Percentiles rank a stretch among this genome's conserved stretches.
phyloP scores from a whole-genome alignment of 2,797 vertebrate species.

The Hirundo rustica region DNA sequence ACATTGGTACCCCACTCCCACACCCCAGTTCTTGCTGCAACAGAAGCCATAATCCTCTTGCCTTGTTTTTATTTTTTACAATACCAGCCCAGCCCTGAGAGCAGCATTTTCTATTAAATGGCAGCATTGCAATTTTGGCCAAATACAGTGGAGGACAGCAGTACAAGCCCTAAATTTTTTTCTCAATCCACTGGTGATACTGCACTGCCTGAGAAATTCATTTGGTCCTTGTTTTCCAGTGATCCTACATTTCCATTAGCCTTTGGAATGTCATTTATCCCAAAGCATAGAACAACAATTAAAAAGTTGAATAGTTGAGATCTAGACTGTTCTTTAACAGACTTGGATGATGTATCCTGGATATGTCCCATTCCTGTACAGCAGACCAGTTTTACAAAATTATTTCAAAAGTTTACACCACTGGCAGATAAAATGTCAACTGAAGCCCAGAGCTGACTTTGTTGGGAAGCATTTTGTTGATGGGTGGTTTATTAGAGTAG shows the following conservation, averaged over 20 bases:
- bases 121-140: not conserved
- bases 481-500: not conserved
- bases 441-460: conserved; percentile 32
- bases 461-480: conserved; percentile 9
- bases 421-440: conserved; percentile 25
- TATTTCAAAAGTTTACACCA: not conserved
- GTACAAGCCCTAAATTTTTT: not conserved
- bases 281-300: not conserved
- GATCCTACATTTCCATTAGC: not conserved
- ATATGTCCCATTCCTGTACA: not conserved
- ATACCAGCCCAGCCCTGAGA: not conserved
- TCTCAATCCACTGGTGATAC: not conserved
- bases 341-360: not conserved
- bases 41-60: conserved; percentile 43
- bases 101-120: not conserved
- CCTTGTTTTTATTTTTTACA: conserved; percentile 55
- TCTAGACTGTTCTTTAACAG: conserved; percentile 7
- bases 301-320: not conserved
- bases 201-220: not conserved
- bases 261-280: not conserved
- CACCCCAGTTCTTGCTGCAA: conserved; percentile 50
- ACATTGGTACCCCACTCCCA: conserved; percentile 6
- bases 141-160: not conserved
- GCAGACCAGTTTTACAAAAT: not conserved
- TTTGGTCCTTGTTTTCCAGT: not conserved